Evolutionary conservation across 2,888 invertebrate species (phyloP).

Genomic region (Drosophila austrosaltans): DNA sequence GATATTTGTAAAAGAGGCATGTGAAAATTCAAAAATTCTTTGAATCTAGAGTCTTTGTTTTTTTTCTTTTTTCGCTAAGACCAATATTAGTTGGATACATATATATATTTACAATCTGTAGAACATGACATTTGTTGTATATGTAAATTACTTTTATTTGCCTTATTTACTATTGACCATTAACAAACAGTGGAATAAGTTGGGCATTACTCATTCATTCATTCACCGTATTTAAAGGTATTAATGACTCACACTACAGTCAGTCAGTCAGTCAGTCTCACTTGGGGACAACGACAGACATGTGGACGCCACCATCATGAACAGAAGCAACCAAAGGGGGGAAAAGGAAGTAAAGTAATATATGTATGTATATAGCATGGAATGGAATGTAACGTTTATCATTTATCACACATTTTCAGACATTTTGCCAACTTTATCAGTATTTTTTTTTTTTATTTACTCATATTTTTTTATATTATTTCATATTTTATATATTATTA

Average conservation of each 20-base stretch:
- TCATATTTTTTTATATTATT: too few species aligned
- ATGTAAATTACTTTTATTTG: slow-evolving; percentile 1
- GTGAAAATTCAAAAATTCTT: too few species aligned
- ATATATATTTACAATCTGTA: not conserved
- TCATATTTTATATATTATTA: not conserved
- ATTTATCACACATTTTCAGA: not conserved
- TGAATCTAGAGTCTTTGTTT: too few species aligned
- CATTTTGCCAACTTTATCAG: slow-evolving; percentile 2
- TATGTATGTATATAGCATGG: not conserved
- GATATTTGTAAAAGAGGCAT: too few species aligned
- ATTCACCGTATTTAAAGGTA: not conserved
- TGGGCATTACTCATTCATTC: not conserved
- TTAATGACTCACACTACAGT: not conserved
- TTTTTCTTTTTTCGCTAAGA: not conserved
- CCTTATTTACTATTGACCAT: not conserved
- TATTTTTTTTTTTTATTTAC: not conserved
- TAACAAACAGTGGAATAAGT: slow-evolving; percentile 1
- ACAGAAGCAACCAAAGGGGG: not conserved
- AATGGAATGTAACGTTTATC: slow-evolving; percentile 4
- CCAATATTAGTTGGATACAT: not conserved
- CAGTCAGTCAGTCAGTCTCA: not conserved
- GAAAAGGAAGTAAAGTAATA: not conserved
- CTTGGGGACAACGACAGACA: slow-evolving; percentile 3
- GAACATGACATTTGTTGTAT: not conserved
- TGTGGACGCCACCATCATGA: not conserved